Base-by-base conservation (phyloP, 2,888 invertebrate genomes). In the Sesia apiformis region DNA sequence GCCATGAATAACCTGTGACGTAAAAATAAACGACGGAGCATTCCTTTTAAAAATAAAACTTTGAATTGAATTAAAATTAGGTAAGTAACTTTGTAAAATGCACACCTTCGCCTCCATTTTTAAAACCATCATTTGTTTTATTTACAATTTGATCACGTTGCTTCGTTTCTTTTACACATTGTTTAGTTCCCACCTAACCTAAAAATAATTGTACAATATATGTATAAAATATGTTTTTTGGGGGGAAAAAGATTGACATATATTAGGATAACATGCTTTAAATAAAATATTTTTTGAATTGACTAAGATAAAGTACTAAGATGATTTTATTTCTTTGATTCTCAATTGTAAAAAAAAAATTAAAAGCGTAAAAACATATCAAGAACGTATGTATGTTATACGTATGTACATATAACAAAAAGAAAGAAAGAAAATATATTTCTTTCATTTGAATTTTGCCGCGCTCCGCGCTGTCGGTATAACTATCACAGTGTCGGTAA, bases 141-240 rank as follows among this genome's bases (percentile, higher is more conserved):
- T 74, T 74, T 84, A 83, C 81, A 70, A 62, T 69, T 74, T 70
- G 63, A 83, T 81, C 79, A 81, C 82, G 62, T 81, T 64, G 63
- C 57, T 84, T 86, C 85, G 85, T 84, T 86, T 84, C 84, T 68
- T 72, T 71, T 72, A 68, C 76, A 86, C 84, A 84, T 84, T 85
- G 84, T 85, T 78, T 78, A 74, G 81, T 84, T 84, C 61, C 72
- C 63, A 60, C 66, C 77, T 84, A 83, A 70, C 78, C 84, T 85
- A 84, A 62, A 60, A 63, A 62, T 59, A 51, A 55, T 54, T 50
- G 23, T 23, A 7, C 41, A 8, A n/a, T 46, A 6, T 46, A 39
- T 40, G 8, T 49, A 23, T 49, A 53, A 23, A 51, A 46, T 8
- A 42, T 52, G 40, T 55, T 49, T 23, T 38, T 5, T 51, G 38